These are phyloP conservation scores for Phasia obesa DNA, from an alignment of 2,888 invertebrate species.

Conservation along the genomic window DNA sequence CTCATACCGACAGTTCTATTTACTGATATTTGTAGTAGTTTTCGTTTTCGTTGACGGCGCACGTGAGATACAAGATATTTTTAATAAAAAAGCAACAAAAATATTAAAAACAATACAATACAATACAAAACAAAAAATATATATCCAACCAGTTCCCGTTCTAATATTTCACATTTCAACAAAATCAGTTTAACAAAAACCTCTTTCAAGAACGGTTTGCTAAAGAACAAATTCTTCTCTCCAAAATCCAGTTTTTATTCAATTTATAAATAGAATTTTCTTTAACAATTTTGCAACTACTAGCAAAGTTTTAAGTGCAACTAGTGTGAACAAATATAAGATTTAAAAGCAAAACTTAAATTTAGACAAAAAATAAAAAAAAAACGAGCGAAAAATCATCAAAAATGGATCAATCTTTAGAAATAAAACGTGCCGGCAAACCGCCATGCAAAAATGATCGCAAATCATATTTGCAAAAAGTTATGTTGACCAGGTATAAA, in stretches of 20 bases:
- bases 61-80: slow-evolving; percentile 72
- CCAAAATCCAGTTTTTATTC: slow-evolving; percentile 50
- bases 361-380: not conserved
- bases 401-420: slow-evolving; percentile 78
- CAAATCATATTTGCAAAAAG: slow-evolving; percentile 81
- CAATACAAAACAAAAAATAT: slow-evolving; percentile 40
- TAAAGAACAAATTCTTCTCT: slow-evolving; percentile 67
- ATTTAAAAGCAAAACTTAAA: slow-evolving; percentile 21
- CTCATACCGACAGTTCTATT: slow-evolving; percentile 23
- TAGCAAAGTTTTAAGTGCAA: slow-evolving; percentile 10
- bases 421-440: slow-evolving; percentile 78
- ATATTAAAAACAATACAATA: slow-evolving; percentile 20
- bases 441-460: slow-evolving; percentile 82
- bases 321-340: not conserved
- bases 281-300: not conserved
- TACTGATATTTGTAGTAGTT: slow-evolving; percentile 50
- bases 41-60: slow-evolving; percentile 65
- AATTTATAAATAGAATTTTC: not conserved
- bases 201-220: slow-evolving; percentile 80
- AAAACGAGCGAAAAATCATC: slow-evolving; percentile 14
- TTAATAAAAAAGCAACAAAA: slow-evolving; percentile 52
- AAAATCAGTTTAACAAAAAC: slow-evolving; percentile 80
- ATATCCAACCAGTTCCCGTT: slow-evolving; percentile 72
- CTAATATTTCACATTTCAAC: slow-evolving; percentile 80
- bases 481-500: slow-evolving; percentile 81